These are phyloP conservation scores for Lasaia peninsularis DNA, from an alignment of 1,140 invertebrate genomes.

Conservation along the genomic window DNA sequence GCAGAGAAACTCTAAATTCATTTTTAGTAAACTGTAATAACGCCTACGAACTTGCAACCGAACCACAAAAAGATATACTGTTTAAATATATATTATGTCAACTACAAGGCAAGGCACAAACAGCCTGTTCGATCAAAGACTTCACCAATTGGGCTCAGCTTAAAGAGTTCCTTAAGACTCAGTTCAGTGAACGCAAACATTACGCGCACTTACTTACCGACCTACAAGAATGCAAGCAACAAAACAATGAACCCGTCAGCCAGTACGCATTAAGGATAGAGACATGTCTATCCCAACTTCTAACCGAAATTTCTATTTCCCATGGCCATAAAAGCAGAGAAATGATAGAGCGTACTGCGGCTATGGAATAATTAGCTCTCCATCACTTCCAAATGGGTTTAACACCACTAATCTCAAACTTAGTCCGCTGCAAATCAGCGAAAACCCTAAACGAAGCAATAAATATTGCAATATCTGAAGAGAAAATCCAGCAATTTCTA, in stretches of 20 bases:
- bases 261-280: slow-evolving; percentile 15
- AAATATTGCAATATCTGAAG: slow-evolving; percentile 3
- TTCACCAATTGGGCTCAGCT: slow-evolving; percentile 21
- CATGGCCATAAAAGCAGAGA: background rate
- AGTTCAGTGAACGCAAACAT: slow-evolving; percentile 26
- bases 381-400: slow-evolving; percentile 25
- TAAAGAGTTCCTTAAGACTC: slow-evolving; percentile 21
- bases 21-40: slow-evolving; percentile 17
- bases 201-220: slow-evolving; percentile 24
- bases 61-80: slow-evolving; percentile 16
- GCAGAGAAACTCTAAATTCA: slow-evolving; percentile 13
- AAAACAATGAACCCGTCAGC: slow-evolving; percentile 18
- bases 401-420: slow-evolving; percentile 15
- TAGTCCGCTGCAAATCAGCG: background rate
- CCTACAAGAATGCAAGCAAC: slow-evolving; percentile 22
- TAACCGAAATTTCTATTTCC: slow-evolving; percentile 16
- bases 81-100: slow-evolving; percentile 20
- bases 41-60: slow-evolving; percentile 14
- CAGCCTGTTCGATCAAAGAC: slow-evolving; percentile 23
- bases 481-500: background rate
- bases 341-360: slow-evolving; percentile 26
- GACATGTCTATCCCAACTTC: background rate
- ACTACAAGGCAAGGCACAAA: slow-evolving; percentile 20
- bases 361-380: slow-evolving; percentile 26
- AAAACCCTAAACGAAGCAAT: slow-evolving; percentile 8